These are phyloP conservation scores for Atherinosoma microstoma DNA, from an alignment of 2,797 vertebrate species.

Conservation along the genomic window DNA sequence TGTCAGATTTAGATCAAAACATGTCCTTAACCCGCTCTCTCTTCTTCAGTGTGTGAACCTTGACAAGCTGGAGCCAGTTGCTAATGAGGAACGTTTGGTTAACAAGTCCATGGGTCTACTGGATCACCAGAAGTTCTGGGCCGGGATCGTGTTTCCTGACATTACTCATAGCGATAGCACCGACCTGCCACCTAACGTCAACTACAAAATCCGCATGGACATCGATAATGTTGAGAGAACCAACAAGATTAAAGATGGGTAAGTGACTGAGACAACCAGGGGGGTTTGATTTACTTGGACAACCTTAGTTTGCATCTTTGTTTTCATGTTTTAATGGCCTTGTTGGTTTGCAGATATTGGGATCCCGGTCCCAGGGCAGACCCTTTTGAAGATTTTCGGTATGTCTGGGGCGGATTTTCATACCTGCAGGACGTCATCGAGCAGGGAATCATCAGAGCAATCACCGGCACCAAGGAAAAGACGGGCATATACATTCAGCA, in stretches of 20 bases:
- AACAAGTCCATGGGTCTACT: constrained; percentile 94
- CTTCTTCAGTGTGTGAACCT: constrained; percentile 92
- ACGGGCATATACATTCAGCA: constrained; percentile 96
- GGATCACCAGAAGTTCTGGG: constrained; percentile 95
- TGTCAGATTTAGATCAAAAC: constrained; percentile 7
- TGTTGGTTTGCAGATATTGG: constrained; percentile 88
- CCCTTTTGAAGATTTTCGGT: constrained; percentile 97
- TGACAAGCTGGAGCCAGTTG: constrained; percentile 93
- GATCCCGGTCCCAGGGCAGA: constrained; percentile 98
- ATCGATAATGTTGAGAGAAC: constrained; percentile 98
- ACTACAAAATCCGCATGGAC: constrained; percentile 99
- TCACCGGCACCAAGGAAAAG: constrained; percentile 90
- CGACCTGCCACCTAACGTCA: constrained; percentile 90
- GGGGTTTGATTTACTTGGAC: rapidly evolving
- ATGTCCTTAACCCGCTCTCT: background rate
- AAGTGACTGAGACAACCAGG: constrained; percentile 41
- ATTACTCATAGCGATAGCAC: constrained; percentile 79
- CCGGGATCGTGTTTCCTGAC: constrained; percentile 93
- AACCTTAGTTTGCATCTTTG: background rate
- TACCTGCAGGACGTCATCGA: constrained; percentile 97
- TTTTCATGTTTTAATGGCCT: background rate
- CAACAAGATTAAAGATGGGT: constrained; percentile 98
- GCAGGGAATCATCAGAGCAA: constrained; percentile 92
- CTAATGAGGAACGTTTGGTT: constrained; percentile 91
- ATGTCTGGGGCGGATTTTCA: constrained; percentile 96